Percentiles rank a stretch among this genome's conserved stretches.
phyloP scores from a whole-genome alignment of 2,113 vertebrate genomes.

The Etia nguti region DNA sequence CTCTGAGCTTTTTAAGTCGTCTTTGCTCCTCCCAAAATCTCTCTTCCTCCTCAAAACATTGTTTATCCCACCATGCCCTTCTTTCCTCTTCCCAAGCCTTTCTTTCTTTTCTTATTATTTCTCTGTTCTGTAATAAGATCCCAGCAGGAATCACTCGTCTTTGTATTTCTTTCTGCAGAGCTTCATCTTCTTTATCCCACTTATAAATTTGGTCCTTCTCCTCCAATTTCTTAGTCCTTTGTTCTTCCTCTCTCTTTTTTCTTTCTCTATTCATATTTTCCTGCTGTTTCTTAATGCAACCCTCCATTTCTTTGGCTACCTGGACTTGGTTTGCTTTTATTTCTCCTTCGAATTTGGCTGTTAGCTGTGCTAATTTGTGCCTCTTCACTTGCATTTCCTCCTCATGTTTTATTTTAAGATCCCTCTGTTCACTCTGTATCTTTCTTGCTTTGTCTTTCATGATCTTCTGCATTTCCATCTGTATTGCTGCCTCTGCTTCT shows the following conservation, averaged over 20 bases:
- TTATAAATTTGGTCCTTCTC: background rate
- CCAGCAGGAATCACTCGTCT: accelerated
- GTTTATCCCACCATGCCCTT: background rate
- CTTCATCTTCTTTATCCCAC: background rate
- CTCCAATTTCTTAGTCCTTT: background rate
- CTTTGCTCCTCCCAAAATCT: background rate
- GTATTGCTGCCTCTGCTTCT: background rate
- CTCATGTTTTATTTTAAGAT: accelerated
- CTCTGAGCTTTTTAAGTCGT: background rate
- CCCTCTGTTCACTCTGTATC: background rate
- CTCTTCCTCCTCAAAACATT: accelerated
- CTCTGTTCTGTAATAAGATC: background rate
- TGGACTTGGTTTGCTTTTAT: background rate
- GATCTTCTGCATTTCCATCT: background rate
- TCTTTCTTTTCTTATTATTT: background rate
- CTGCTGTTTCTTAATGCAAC: accelerated
- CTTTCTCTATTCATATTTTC: background rate
- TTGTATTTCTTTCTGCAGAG: background rate
- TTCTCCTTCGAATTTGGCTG: background rate
- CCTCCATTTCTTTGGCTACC: background rate
- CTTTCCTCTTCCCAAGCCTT: background rate
- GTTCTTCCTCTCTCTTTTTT: background rate
- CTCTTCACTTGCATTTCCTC: background rate
- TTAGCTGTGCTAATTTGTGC: accelerated
- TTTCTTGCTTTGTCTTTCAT: background rate